phyloP scores from a whole-genome alignment of 2,797 vertebrate species.

The Synanceia verrucosa region DNA sequence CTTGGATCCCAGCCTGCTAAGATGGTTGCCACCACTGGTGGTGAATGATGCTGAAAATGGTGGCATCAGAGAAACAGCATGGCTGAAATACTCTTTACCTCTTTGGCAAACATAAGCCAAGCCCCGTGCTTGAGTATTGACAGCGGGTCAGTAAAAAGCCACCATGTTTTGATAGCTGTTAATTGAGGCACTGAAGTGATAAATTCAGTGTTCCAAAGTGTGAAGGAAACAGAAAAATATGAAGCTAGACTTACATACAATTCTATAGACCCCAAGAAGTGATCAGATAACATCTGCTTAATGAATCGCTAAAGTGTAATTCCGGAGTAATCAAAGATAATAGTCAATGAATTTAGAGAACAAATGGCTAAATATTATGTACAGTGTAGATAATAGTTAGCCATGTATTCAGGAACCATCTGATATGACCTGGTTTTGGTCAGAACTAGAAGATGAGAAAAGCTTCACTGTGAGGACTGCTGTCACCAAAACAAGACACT shows the following conservation, averaged over 20 bases:
- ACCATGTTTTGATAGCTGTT: constrained; percentile 32
- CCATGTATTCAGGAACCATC: too few species aligned
- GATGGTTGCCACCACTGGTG: constrained; percentile 66
- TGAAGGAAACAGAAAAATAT: constrained; percentile 47
- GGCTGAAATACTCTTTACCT: constrained; percentile 68
- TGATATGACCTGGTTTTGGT: too few species aligned
- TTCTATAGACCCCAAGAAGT: background rate
- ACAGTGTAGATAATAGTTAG: too few species aligned
- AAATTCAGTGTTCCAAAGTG: constrained; percentile 39
- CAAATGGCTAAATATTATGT: too few species aligned
- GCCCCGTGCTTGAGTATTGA: constrained; percentile 28
- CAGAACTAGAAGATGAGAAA: too few species aligned
- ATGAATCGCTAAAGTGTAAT: background rate
- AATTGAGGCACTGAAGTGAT: constrained; percentile 53
- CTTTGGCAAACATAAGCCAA: constrained; percentile 39
- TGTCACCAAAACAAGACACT: too few species aligned
- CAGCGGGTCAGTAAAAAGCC: constrained; percentile 53
- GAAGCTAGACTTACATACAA: constrained; percentile 34
- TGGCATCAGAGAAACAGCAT: constrained; percentile 53
- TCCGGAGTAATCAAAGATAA: constrained; percentile 7
- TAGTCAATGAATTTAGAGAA: too few species aligned
- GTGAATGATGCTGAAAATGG: constrained; percentile 62
- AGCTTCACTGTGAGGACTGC: too few species aligned
- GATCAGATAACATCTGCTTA: constrained; percentile 10
- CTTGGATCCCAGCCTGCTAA: constrained; percentile 67